These are phyloP conservation scores for Pavo muticus DNA, from an alignment of 2,113 vertebrate genomes.

Conservation along the genomic window DNA sequence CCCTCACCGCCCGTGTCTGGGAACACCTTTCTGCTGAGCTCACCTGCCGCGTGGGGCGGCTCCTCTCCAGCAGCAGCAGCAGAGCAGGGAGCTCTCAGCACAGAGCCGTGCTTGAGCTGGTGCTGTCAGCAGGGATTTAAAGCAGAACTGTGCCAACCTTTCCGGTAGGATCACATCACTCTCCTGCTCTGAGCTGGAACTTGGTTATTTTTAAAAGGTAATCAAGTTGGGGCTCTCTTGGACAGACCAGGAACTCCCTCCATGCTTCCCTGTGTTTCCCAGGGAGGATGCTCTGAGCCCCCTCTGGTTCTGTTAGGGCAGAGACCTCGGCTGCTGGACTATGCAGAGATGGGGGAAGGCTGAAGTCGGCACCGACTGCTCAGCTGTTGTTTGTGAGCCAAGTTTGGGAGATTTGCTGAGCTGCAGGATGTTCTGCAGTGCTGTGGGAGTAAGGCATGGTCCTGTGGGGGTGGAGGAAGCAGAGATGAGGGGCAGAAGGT, in stretches of 20 bases:
- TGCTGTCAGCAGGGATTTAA: rapidly evolving
- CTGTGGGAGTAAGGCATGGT: not conserved
- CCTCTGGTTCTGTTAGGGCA: no score
- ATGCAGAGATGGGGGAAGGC: no score
- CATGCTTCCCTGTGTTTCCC: no score
- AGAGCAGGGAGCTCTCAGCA: not conserved
- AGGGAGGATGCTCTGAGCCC: no score
- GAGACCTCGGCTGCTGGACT: no score
- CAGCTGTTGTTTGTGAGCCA: no score
- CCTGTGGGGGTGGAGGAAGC: not conserved
- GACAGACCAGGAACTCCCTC: no score
- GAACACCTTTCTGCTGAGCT: rapidly evolving
- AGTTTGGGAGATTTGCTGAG: not conserved
- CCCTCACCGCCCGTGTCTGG: rapidly evolving
- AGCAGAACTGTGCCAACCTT: not conserved
- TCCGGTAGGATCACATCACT: not conserved
- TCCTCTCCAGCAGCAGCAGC: rapidly evolving
- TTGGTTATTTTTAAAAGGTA: no score
- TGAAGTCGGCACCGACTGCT: no score
- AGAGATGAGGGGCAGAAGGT: not conserved
- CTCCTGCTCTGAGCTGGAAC: no score
- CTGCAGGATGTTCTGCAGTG: not conserved
- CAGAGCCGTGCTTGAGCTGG: rapidly evolving
- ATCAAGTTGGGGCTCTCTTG: no score
- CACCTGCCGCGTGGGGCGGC: rapidly evolving